Conservation (phyloP, 2,888 invertebrate species). For the Plagodis dolabraria region DNA sequence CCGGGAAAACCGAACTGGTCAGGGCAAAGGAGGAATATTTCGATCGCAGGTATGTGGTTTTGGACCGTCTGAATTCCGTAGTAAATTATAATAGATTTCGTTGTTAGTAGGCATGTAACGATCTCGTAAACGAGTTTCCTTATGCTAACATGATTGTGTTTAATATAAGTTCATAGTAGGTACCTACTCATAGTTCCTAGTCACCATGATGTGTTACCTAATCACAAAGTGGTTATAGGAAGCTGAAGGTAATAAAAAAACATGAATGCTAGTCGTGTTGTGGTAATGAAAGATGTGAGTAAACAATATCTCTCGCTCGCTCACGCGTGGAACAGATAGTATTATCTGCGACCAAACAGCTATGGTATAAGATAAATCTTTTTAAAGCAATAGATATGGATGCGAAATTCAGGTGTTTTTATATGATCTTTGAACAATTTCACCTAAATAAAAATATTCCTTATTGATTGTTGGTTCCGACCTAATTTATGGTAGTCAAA, state of each 20-base stretch:
- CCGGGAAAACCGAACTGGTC: slow-evolving; percentile 70
- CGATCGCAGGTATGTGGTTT: slow-evolving; percentile 65
- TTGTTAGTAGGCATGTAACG: not conserved
- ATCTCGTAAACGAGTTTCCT: slow-evolving; percentile 9
- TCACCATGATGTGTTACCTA: not conserved
- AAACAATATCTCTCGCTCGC: slow-evolving; percentile 1
- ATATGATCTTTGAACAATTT: not conserved
- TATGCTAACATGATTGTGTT: too few species aligned
- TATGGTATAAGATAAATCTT: slow-evolving; percentile 9
- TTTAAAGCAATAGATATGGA: not conserved
- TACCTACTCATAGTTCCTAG: too few species aligned
- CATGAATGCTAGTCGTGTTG: slow-evolving; percentile 3
- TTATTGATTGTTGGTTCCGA: too few species aligned
- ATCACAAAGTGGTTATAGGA: not conserved
- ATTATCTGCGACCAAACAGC: slow-evolving; percentile 10
- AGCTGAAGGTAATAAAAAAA: not conserved
- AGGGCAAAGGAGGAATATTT: slow-evolving; percentile 72
- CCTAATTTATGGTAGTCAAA: too few species aligned
- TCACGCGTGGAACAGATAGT: not conserved
- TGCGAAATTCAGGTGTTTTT: not conserved
- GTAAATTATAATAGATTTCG: too few species aligned
- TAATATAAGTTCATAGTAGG: too few species aligned
- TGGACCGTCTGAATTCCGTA: too few species aligned
- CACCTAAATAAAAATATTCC: too few species aligned
- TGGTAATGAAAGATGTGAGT: slow-evolving; percentile 10